Conservation (phyloP, 2,113 vertebrate species). For the Pycnonotus jocosus region DNA sequence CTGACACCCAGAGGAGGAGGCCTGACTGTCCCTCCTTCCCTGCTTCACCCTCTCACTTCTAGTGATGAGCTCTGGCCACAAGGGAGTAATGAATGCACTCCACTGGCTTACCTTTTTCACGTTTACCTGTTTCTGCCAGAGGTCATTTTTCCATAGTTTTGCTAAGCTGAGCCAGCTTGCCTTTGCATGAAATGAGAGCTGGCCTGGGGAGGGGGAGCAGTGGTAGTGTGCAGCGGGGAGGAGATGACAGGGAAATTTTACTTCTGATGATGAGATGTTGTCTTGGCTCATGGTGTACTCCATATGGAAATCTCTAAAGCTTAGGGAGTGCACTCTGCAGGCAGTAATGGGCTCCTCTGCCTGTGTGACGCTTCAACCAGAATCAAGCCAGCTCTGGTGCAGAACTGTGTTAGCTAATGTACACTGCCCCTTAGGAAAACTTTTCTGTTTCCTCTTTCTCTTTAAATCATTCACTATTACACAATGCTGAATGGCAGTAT, state of each 20-base stretch:
- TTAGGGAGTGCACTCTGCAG: background rate
- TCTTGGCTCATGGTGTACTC: background rate
- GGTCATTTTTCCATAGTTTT: background rate
- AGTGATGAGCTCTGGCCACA: accelerated
- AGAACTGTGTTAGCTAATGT: background rate
- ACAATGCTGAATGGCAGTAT: background rate
- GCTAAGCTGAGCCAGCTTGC: background rate
- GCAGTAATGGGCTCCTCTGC: background rate
- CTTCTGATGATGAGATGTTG: background rate
- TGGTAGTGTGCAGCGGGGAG: background rate
- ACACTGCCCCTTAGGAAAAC: background rate
- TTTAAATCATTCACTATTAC: background rate
- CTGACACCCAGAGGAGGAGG: background rate
- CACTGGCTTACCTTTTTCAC: background rate
- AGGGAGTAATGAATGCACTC: background rate
- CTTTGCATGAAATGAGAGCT: background rate
- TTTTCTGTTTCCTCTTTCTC: background rate
- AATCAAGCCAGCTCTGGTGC: background rate
- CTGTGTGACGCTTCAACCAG: background rate
- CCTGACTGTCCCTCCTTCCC: background rate
- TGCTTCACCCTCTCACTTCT: background rate
- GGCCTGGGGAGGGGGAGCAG: background rate
- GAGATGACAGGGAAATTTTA: background rate
- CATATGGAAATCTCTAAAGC: background rate
- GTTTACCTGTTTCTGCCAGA: background rate